Conservation (phyloP, 1,140 invertebrate species). For the Stenopsyche tienmushanensis region DNA sequence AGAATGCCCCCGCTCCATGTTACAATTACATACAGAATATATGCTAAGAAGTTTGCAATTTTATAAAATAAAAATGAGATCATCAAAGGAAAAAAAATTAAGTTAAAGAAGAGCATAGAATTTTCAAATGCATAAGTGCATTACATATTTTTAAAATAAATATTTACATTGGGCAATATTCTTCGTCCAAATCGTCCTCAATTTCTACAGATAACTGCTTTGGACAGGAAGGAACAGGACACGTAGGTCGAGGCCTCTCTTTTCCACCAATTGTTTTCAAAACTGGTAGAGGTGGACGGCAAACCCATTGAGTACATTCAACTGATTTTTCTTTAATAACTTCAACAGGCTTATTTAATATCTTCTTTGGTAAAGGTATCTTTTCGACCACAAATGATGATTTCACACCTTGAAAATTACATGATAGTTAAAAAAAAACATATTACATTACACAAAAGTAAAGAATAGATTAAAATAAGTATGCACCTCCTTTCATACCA, state of each 20-base stretch:
- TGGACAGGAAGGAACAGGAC: constrained; percentile 60
- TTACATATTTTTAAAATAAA: no score
- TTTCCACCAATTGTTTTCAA: constrained; percentile 39
- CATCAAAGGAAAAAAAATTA: no score
- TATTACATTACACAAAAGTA: background rate
- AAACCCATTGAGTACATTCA: constrained; percentile 59
- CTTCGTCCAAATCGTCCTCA: constrained; percentile 46
- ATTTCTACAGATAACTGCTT: constrained; percentile 55
- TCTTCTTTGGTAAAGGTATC: constrained; percentile 40
- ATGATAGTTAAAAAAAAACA: background rate
- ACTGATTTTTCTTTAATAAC: constrained; percentile 34
- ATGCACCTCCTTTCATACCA: constrained; percentile 31
- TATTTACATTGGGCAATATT: constrained; percentile 54
- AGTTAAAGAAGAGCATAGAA: no score
- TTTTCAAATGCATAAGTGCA: no score
- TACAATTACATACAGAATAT: no score
- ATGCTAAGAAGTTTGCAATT: no score
- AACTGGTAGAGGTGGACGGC: constrained; percentile 51
- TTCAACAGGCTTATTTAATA: constrained; percentile 38
- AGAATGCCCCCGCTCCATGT: no score
- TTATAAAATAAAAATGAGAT: no score
- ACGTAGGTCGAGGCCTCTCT: constrained; percentile 47
- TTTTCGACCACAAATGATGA: background rate
- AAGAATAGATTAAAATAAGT: background rate
- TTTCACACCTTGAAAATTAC: constrained; percentile 7